Evolutionary conservation across 2,888 invertebrate species (phyloP).

Genomic region (Phrixothrix hirtus): DNA sequence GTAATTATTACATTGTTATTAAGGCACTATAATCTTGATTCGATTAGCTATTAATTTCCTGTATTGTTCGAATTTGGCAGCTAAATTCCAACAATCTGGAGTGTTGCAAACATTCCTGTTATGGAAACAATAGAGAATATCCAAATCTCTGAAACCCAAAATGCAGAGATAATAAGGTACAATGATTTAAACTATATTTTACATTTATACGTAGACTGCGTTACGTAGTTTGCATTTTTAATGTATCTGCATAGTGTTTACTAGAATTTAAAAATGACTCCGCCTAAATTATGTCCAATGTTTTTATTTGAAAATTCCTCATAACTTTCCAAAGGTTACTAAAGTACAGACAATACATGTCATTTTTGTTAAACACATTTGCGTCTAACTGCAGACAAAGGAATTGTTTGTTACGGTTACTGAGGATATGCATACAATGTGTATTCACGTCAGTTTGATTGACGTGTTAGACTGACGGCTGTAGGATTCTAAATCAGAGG

Average conservation of each 20-base stretch:
- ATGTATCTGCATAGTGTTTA: no score
- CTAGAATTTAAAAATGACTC: background rate
- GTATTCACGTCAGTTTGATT: conserved; percentile 37
- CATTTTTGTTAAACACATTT: conserved; percentile 25
- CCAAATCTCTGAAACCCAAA: background rate
- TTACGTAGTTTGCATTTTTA: no score
- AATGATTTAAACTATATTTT: no score
- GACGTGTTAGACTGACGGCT: conserved; percentile 34
- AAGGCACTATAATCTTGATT: conserved; percentile 6
- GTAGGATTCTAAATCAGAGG: conserved; percentile 30
- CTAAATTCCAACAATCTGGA: conserved; percentile 8
- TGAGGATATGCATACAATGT: conserved; percentile 39
- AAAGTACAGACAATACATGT: conserved; percentile 7
- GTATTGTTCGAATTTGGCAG: conserved; percentile 11
- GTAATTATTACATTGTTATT: conserved; percentile 10
- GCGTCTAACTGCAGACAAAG: conserved; percentile 30
- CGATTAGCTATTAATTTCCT: conserved; percentile 15
- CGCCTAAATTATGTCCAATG: background rate
- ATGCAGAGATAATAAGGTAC: no score
- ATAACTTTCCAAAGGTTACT: background rate
- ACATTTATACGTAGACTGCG: no score
- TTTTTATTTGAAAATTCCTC: background rate
- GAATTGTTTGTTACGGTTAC: conserved; percentile 38
- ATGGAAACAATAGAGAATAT: conserved; percentile 6
- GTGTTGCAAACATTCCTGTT: conserved; percentile 5